Base-by-base conservation (phyloP, 2,113 vertebrate species). In the Toxotes chatareus region DNA sequence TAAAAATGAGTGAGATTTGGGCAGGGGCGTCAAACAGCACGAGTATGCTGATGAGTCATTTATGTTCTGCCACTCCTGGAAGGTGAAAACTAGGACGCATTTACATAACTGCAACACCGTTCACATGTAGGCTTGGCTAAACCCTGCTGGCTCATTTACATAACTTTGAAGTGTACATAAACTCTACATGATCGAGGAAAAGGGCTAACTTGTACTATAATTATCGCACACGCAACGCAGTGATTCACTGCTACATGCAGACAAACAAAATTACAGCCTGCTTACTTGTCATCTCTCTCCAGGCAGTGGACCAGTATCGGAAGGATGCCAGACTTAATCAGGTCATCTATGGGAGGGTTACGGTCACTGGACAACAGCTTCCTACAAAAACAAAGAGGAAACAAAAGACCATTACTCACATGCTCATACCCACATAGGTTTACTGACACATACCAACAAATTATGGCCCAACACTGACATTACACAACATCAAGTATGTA, bases 271-370 rank as follows among this genome's bases (percentile, higher is more conserved):
- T 13, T 38, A 23, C 31, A 70, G 64, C 3, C 1, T 12, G 95
- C 97, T 96, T 95, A 99, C 98, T 99, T 99, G 95, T 99, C 99
- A 94, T 99, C 98, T 96, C 98, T 96, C 93, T 99, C 98, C 94
- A 99, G 96, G 95, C 99, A 99, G 94, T 99, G 97, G 63, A 99
- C 99, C 95, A 99, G 91, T 90, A 99, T 99, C 80, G 98, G 99
- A 91, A 99, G 96, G 95, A 99, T 99, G 90, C 98, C 99, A 94
- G 98, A 99, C 91, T 99, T 98, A 89, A 99, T 99, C 90, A 99
- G 95, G 89, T 99, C 99, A 23, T 99, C 98, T 56, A 99, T 99
- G 66, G 99, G 99, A 89, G 99, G 99, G 85, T 99, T 99, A 78
- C 99, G 97, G 94, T 99, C 98, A 91, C 99, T 99, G 87, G 98